phyloP scores from a whole-genome alignment of 2,113 vertebrate genomes.

The Elephantulus edwardii region DNA sequence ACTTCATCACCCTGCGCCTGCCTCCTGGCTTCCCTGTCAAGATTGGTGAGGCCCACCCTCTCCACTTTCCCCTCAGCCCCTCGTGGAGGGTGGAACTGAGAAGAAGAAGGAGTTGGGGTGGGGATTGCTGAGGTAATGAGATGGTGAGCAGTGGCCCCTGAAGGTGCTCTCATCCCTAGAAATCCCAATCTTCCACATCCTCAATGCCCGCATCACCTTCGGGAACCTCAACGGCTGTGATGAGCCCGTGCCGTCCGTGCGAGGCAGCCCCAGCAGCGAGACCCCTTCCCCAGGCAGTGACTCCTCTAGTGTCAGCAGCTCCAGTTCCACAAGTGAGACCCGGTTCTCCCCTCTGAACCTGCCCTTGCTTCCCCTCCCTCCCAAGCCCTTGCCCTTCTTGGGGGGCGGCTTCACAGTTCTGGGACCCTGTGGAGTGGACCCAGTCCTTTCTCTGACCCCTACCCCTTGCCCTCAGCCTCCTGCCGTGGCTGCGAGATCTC shows the following conservation, averaged over 20 bases:
- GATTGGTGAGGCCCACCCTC: constrained; percentile 87
- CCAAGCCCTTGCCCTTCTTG: neutral
- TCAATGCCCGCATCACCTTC: constrained; percentile 97
- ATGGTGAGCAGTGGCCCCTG: neutral
- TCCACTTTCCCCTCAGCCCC: neutral
- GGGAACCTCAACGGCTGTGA: constrained; percentile 98
- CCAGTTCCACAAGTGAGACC: constrained; percentile 92
- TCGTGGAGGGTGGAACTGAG: neutral
- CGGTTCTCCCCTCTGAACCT: too few relatives aligned
- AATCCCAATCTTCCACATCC: constrained; percentile 98
- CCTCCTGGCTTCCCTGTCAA: constrained; percentile 97
- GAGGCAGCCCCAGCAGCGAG: constrained; percentile 90
- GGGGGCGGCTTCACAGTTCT: neutral
- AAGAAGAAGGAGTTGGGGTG: neutral
- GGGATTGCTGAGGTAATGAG: neutral
- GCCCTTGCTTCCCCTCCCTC: rapidly evolving
- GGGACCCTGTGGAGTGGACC: neutral
- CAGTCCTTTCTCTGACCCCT: neutral
- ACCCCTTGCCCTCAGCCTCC: constrained; percentile 84
- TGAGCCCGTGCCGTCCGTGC: constrained; percentile 88
- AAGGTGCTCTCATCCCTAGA: constrained; percentile 82
- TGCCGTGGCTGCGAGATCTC: constrained; percentile 94
- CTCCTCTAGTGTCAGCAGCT: constrained; percentile 97
- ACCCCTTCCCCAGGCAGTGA: constrained; percentile 95
- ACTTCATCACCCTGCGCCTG: constrained; percentile 96